Evolutionary conservation across 2,888 invertebrate genomes (phyloP), one percentile per base, ranked within the genome.

Genomic region (Drosophila nr. perissopoda): DNA sequence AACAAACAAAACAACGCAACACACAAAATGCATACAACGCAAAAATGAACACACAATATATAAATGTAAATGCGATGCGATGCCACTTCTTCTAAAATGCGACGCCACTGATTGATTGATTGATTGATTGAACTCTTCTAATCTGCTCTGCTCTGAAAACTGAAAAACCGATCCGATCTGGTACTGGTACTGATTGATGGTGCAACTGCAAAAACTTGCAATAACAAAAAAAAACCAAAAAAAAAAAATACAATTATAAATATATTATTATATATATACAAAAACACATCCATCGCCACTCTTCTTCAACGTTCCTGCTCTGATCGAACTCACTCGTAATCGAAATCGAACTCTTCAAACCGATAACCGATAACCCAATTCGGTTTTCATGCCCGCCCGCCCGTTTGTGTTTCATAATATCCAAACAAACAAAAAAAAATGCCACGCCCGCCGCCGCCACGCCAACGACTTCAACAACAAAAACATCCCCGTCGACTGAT

Each of bases 131-230:
- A 82, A 77, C 80, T 83, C 78, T 82, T 85, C 85, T 88, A 83
- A 88, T 85, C 85, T 85, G 85, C 85, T 85, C 85, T 85, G 85
- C 88, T 85, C 85, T 85, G 87, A 88, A 85, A 81, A 86, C 82
- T 80, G 83, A 73, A 66, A 45, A 82, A 73, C 75, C 78, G 85
- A 88, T 86, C 88, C 85, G 88, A 88, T 85, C 85, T 85, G 85
- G 85, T 86, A 88, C 73, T 85, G 85, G 86, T 85, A 85, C 85
- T 85, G 88, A 80, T 88, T 86, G 85, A 88, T 85, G 85, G 85
- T 85, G 82, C 88, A 85, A 87, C 85, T 79, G 78, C 52, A 53
- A 53, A 73, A 78, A 80, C 68, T 76, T 70, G 76, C 73, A 82
- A 73, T 62, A 64, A 62, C 54, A 56, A 60, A 69, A 66, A 33